Percentiles rank a stretch among this genome's conserved stretches.
Conservation (phyloP, 2,113 vertebrate species). For the Tupaia tana region DNA sequence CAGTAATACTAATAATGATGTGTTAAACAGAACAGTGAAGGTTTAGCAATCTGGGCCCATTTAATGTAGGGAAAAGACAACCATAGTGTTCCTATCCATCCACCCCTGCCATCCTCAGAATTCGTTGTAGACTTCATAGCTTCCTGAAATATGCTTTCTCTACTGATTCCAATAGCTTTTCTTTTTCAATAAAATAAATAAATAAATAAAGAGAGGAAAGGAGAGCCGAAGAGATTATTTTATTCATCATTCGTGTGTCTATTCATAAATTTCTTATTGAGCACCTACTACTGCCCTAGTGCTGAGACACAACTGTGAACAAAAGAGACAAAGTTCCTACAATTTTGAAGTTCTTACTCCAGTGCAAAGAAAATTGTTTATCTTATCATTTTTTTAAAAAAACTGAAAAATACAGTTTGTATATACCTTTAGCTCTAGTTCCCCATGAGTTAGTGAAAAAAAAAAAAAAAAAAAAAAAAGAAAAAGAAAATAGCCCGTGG, state of each 20-base stretch:
- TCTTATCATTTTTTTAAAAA: constrained; percentile 23
- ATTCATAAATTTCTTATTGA: background rate
- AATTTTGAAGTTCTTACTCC: background rate
- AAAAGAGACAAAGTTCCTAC: background rate
- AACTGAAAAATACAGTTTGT: background rate
- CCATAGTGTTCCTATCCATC: background rate
- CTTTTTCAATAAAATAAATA: background rate
- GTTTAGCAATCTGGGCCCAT: background rate
- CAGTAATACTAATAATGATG: background rate
- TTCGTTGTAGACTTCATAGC: background rate
- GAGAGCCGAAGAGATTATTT: constrained; percentile 47
- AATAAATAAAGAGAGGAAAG: background rate
- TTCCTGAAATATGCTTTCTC: background rate
- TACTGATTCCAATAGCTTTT: background rate
- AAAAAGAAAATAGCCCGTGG: background rate
- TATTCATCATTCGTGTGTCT: background rate
- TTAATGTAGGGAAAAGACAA: background rate
- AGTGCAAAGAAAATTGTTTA: background rate
- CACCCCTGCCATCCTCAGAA: background rate
- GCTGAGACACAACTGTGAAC: background rate
- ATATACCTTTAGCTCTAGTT: background rate
- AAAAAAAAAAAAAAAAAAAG: background rate
- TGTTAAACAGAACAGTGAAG: background rate
- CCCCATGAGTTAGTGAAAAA: background rate
- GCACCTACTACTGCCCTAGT: background rate